These are phyloP conservation scores for Drosophila neocordata DNA, from an alignment of 1,140 invertebrate genomes.

Conservation along the genomic window DNA sequence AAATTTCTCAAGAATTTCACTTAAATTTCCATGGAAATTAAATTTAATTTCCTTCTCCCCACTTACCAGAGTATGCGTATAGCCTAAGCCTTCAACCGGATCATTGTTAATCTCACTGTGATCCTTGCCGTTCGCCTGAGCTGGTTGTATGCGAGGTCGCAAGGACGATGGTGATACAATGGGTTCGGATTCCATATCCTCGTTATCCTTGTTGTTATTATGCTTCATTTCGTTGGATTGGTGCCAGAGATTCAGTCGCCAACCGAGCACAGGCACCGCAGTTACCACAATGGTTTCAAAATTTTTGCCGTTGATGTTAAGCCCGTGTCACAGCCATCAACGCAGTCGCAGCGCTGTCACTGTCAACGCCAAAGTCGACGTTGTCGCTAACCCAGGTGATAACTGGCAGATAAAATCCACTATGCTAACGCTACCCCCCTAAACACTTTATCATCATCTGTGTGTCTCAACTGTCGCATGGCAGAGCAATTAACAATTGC, in stretches of 20 bases:
- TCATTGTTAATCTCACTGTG: not conserved
- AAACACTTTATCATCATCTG: not conserved
- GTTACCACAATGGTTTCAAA: not conserved
- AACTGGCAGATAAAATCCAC: conserved; percentile 2
- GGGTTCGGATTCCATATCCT: conserved; percentile 29
- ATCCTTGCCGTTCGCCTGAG: conserved; percentile 33
- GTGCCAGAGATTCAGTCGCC: not conserved
- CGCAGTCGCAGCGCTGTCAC: not conserved
- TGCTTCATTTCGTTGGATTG: conserved; percentile 5
- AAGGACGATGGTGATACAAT: conserved; percentile 31
- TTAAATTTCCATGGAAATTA: not conserved
- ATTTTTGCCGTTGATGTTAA: not conserved
- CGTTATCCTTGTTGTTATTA: conserved; percentile 1
- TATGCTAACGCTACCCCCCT: not conserved
- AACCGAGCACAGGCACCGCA: conserved; percentile 6
- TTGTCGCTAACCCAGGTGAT: not conserved
- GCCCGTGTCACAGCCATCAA: not conserved
- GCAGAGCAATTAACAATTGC: conserved; percentile 3
- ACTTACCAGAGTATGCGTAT: conserved; percentile 44
- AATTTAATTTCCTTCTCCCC: too few relatives aligned
- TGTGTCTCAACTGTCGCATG: not conserved
- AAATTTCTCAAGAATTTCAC: not conserved
- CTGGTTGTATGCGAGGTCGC: conserved; percentile 26
- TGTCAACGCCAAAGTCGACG: not conserved
- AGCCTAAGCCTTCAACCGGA: conserved; percentile 34